Conservation (phyloP, 2,888 invertebrate species). For the Pecten maximus region DNA sequence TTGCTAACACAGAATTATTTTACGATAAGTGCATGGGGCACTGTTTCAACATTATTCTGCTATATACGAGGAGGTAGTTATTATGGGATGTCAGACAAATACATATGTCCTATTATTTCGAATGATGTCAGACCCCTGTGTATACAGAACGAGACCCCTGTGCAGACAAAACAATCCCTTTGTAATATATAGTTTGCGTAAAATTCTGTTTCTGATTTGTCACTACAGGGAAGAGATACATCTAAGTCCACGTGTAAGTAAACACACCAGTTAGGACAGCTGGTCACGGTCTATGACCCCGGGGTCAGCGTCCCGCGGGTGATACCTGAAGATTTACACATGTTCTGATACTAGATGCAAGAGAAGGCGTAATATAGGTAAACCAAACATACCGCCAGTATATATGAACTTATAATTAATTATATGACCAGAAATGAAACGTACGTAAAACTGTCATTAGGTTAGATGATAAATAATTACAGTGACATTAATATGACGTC, state of each 20-base stretch:
- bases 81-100: no score
- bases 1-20: no score
- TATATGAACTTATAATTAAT: not conserved
- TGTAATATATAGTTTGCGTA: not conserved
- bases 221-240: not conserved
- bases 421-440: not conserved
- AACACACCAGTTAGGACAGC: not conserved
- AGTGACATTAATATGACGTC: not conserved
- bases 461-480: not conserved
- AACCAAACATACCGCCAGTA: not conserved
- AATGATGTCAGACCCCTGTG: no score
- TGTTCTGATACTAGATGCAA: not conserved
- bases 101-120: no score
- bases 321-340: not conserved
- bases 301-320: slow-evolving; percentile 21
- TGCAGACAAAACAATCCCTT: not conserved
- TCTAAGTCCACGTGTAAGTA: not conserved
- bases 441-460: not conserved
- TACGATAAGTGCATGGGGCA: no score
- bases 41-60: no score
- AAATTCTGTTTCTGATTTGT: not conserved
- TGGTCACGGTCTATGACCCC: not conserved
- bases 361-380: not conserved
- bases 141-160: no score
- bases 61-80: no score